Conservation (phyloP, 1,140 invertebrate species). For the Hycleus phaleratus region DNA sequence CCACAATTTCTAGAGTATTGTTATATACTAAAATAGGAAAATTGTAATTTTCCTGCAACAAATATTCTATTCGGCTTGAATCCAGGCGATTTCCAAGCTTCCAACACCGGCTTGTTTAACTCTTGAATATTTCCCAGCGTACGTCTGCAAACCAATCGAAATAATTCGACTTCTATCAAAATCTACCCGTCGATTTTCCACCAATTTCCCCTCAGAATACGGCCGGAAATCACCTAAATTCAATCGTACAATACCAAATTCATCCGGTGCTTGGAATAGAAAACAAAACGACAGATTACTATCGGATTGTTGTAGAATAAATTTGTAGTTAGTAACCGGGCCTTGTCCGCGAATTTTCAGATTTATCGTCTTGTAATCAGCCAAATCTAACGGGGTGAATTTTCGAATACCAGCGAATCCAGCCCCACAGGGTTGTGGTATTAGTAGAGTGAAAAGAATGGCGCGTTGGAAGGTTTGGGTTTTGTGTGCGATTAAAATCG, state of each 20-base stretch:
- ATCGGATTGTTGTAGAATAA: conserved; percentile 2
- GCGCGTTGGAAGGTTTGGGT: conserved; percentile 52
- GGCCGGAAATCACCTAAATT: conserved; percentile 5
- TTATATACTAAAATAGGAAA: too few relatives aligned
- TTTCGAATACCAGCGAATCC: conserved; percentile 58
- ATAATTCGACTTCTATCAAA: conserved; percentile 54
- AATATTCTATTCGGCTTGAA: conserved; percentile 38
- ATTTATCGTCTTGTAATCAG: conserved; percentile 44
- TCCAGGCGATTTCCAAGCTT: conserved; percentile 59
- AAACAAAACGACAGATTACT: background rate
- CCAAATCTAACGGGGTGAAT: conserved; percentile 42
- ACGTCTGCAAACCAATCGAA: conserved; percentile 57
- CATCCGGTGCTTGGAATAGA: conserved; percentile 2
- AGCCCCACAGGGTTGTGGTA: conserved; percentile 62
- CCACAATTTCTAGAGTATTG: too few relatives aligned
- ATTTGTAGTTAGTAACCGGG: conserved; percentile 36
- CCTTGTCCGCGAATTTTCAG: conserved; percentile 54
- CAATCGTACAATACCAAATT: background rate
- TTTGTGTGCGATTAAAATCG: conserved; percentile 50
- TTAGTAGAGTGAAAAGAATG: conserved; percentile 58
- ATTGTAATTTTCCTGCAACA: too few relatives aligned
- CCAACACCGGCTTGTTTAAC: conserved; percentile 58
- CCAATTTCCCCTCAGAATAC: conserved; percentile 31
- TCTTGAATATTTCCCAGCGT: conserved; percentile 59
- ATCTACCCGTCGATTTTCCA: conserved; percentile 45